Conservation (phyloP, 2,797 vertebrate genomes). For the Epinephelus awoara region DNA sequence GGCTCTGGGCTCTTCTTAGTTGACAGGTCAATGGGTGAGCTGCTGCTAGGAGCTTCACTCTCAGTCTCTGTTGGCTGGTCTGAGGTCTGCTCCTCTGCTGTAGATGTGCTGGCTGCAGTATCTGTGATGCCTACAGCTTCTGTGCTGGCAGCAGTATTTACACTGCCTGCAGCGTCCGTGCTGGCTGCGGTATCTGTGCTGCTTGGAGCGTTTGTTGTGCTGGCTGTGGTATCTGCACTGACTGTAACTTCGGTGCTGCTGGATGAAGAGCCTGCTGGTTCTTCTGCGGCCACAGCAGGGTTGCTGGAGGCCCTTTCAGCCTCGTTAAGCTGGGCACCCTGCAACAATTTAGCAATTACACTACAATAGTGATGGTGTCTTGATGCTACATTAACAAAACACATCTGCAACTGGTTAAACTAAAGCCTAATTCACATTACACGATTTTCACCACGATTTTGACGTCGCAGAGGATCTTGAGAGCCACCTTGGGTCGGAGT, state of each 20-base stretch:
- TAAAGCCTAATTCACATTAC: too few relatives aligned
- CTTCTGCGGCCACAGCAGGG: constrained; percentile 13
- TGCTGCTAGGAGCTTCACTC: constrained; percentile 45
- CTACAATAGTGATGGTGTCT: background rate
- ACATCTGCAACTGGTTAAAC: background rate
- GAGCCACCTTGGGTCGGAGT: too few relatives aligned
- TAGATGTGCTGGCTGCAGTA: background rate
- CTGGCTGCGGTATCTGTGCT: background rate
- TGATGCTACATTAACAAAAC: background rate
- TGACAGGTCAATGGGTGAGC: constrained; percentile 92
- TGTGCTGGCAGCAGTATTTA: background rate
- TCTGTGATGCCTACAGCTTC: constrained; percentile 10
- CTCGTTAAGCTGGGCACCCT: constrained; percentile 64
- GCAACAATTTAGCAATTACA: constrained; percentile 25
- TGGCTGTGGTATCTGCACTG: background rate
- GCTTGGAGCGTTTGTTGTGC: background rate
- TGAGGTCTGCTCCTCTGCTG: constrained; percentile 26
- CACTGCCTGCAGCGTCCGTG: background rate
- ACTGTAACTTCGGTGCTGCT: constrained; percentile 28
- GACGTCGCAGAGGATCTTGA: too few relatives aligned
- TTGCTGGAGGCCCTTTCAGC: constrained; percentile 26
- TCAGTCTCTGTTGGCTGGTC: constrained; percentile 57
- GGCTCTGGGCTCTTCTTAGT: constrained; percentile 86
- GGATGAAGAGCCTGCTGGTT: constrained; percentile 1
- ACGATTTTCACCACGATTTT: too few relatives aligned